Base-by-base conservation (phyloP, 2,888 invertebrate species). In the Noctua comes region DNA sequence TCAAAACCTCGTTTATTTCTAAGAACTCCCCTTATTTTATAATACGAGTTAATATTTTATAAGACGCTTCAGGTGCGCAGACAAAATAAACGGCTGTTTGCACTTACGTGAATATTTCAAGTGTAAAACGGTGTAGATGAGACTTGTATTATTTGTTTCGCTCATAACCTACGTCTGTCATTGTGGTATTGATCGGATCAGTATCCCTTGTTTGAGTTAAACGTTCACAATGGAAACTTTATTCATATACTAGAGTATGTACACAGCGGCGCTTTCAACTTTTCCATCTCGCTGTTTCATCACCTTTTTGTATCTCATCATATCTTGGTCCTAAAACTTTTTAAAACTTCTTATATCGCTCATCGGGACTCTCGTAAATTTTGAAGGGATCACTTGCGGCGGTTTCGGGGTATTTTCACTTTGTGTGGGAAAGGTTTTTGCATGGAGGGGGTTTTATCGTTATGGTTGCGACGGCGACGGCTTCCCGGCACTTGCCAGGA, bases 141-240 rank as follows among this genome's bases (percentile, higher is more conserved):
- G 79, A 86, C 71, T 85, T 66, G 77, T 85, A 84, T 74, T 84
- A 84, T 88, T 90, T 86, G 82, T 83, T 80, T 81, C 78, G 74
- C 80, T 80, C 86, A 75, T 80, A 87, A 86, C 87, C 88, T 88
- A 85, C 85, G 90, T 87, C 87, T 90, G 88, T 85, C 89, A 90
- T 87, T 85, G 86, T 83, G 59, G 66, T 78, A 83, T 82, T 82
- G 80, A 86, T 87, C 76, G 70, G 65, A 80, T 77, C 75, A 71
- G 57, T 57, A 66, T 59, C 76, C 59, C 73, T 73, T 80, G 74
- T 83, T 83, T 75, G 62, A 80, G 71, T 79, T 81, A 86, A 82
- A 79, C 77, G 82, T 75, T 80, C 80, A 80, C 77, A 82, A 78
- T 68, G 40, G 48, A 69, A 85, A 83, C 86, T 84, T 86, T 80